Evolutionary conservation across 2,113 vertebrate genomes (phyloP).

Genomic region (Trochalopteron elliotii): DNA sequence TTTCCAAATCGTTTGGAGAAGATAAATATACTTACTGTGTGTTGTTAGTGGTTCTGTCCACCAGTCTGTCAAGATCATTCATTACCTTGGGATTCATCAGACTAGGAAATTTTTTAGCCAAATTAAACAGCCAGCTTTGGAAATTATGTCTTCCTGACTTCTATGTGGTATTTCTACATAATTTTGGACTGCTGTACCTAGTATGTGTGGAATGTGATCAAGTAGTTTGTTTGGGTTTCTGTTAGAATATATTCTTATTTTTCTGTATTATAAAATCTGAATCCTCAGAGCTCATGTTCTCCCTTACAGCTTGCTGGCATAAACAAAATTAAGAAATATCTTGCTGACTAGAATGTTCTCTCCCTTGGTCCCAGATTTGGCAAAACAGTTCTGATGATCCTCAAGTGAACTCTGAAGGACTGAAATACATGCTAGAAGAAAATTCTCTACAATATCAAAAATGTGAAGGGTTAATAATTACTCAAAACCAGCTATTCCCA

Average conservation of each 20-base stretch:
- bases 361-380: background rate
- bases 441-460: background rate
- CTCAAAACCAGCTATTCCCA: background rate
- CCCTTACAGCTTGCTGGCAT: background rate
- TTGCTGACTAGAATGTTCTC: background rate
- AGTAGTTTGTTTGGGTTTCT: background rate
- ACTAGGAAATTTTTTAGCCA: background rate
- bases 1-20: background rate
- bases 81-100: background rate
- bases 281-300: background rate
- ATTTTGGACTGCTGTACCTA: background rate
- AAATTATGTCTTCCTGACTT: background rate
- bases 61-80: background rate
- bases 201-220: background rate
- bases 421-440: background rate
- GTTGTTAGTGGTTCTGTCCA: background rate
- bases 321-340: background rate
- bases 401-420: background rate
- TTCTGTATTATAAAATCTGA: background rate
- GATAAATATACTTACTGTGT: background rate
- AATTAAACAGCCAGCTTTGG: background rate
- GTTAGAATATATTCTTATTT: background rate
- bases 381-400: background rate
- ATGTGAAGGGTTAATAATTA: background rate
- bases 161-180: background rate